These are phyloP conservation scores for Catharus bicknelli DNA, from an alignment of 2,113 vertebrate genomes.

Conservation along the genomic window DNA sequence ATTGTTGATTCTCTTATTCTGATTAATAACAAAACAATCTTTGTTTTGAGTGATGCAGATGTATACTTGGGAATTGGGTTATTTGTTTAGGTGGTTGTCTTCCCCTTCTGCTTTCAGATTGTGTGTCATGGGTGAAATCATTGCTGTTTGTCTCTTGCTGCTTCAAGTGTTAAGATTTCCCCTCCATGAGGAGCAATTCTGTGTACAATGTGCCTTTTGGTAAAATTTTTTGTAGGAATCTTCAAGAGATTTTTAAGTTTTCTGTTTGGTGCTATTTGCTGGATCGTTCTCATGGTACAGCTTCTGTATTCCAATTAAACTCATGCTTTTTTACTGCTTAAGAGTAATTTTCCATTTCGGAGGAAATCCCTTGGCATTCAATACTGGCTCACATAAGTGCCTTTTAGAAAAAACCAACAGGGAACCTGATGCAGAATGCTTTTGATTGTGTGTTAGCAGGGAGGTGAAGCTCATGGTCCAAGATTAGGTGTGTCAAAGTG, in stretches of 20 bases:
- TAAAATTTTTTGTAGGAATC: not conserved
- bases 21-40: constrained; percentile 13
- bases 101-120: not conserved
- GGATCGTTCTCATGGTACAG: not conserved
- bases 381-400: not conserved
- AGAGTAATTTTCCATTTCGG: not conserved
- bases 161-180: not conserved
- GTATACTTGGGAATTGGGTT: not conserved
- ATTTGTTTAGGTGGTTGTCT: not conserved
- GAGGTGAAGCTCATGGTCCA: not conserved
- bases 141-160: not conserved
- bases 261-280: not conserved
- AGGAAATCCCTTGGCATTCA: not conserved
- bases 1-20: constrained; percentile 24
- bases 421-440: not conserved
- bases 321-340: not conserved
- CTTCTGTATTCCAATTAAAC: not conserved
- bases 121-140: not conserved
- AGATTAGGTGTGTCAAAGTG: not conserved
- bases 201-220: not conserved
- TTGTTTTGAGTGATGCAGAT: constrained; percentile 14
- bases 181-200: not conserved
- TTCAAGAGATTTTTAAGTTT: not conserved
- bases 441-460: not conserved
- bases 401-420: not conserved